phyloP scores from a whole-genome alignment of 2,797 vertebrate species.

The Columba guinea region DNA sequence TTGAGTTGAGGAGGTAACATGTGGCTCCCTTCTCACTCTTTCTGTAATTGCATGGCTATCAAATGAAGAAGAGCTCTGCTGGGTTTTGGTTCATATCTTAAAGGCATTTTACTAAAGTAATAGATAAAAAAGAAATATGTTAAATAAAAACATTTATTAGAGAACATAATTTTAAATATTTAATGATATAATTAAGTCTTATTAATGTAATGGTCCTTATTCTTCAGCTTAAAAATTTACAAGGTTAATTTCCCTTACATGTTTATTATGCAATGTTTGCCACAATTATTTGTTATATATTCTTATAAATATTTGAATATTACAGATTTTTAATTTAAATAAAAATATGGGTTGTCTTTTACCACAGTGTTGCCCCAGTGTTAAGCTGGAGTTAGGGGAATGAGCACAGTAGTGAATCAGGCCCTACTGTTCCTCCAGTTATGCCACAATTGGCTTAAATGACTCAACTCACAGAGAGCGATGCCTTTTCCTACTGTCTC shows the following conservation, averaged over 20 bases:
- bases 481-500: background rate
- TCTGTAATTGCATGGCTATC: background rate
- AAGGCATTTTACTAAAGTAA: conserved; percentile 44
- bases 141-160: conserved; percentile 69
- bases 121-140: conserved; percentile 61
- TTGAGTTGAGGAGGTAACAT: background rate
- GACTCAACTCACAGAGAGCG: rapidly evolving
- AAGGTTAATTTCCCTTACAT: conserved; percentile 67
- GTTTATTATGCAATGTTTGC: conserved; percentile 60
- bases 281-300: conserved; percentile 67
- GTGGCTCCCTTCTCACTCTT: background rate
- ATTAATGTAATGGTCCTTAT: conserved; percentile 66
- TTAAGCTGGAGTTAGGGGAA: background rate
- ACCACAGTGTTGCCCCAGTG: background rate
- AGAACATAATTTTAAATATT: conserved; percentile 67
- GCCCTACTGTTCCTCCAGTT: background rate
- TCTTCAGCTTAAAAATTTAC: conserved; percentile 61
- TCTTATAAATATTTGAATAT: conserved; percentile 58
- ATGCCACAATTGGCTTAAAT: background rate
- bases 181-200: conserved; percentile 69
- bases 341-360: conserved; percentile 43
- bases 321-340: conserved; percentile 62
- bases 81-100: background rate
- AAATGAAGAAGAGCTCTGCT: background rate
- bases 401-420: background rate